Evolutionary conservation across 2,888 invertebrate genomes (phyloP).

Genomic region (Caenorhabditis angaria): DNA sequence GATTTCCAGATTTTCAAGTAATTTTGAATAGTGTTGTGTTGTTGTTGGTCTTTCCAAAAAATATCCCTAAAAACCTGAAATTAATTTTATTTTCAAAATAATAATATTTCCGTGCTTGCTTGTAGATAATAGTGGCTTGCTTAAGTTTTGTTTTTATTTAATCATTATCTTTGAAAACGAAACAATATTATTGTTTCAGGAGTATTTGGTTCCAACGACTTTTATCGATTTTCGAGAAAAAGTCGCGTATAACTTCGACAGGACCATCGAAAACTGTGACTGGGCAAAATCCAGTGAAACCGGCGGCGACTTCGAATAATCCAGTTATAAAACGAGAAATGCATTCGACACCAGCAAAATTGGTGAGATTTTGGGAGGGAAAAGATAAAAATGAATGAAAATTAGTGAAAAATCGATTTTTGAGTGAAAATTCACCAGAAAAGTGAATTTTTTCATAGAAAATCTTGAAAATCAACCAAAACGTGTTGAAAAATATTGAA

Average conservation of each 20-base stretch:
- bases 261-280: no score
- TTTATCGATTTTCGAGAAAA: conserved; percentile 27
- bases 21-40: not conserved
- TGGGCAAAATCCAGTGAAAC: not conserved
- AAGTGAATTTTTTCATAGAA: not conserved
- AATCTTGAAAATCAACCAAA: no score
- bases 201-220: conserved; percentile 36
- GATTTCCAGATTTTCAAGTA: conserved; percentile 7
- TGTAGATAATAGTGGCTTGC: not conserved
- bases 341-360: conserved; percentile 33
- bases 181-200: conserved; percentile 15
- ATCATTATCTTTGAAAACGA: no score
- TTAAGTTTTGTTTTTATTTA: not conserved
- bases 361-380: conserved; percentile 14
- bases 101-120: not conserved
- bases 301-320: conserved; percentile 6
- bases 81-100: not conserved
- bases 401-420: no score
- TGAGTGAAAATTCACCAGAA: no score
- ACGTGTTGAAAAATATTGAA: no score
- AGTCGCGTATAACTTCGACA: no score
- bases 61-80: not conserved
- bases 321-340: conserved; percentile 26
- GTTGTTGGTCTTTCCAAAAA: no score
- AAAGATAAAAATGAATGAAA: conserved; percentile 7